Base-by-base conservation (phyloP, 2,888 invertebrate species). In the Sialis lutaria region DNA sequence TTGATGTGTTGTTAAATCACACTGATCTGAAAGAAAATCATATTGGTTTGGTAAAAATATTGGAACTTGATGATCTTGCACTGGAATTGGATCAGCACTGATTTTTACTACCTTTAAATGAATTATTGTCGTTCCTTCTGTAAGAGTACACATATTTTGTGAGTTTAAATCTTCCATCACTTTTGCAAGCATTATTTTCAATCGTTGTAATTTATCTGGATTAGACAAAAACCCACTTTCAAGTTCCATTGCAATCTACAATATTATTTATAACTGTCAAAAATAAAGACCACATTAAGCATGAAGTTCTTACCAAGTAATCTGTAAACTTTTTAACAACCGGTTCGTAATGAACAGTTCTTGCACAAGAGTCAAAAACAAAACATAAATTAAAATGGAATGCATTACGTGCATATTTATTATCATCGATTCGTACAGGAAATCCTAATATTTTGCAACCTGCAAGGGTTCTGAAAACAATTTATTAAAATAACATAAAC, bases 1-100 rank as follows among this genome's bases (percentile, higher is more conserved):
- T 75, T 92, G 92, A 62, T 90, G 83, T 1, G 95, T 93, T 1
- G 93, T 93, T 33, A 95, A 74, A 61, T 95, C 95, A 92, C 93
- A 93, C 50, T 86, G 82, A 39, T 84, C 79, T 5, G 74, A 69
- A 43, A 76, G 73, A 33, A 78, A 77, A 13, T 74, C 70, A 42
- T 77, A 74, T 8, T 75, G 67, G 45, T 79, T 77, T 2, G 70
- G 57, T 22, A 82, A 67, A 54, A 93, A 75, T 46, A 93, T 77
- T 0, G 95, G 95, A 2, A 96, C 95, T 67, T 92, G 86, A 62
- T 90, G 82, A 63, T 92, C 92, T 49, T 78, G 72, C 1, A 93
- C 90, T 4, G 77, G 70, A 0, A 77, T 72, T 0, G 93, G 92
- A 60, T 91, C 88, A 8, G 79, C 76, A 48, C 85, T 79, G 10